Percentiles rank a stretch among this genome's conserved stretches.
phyloP scores from a whole-genome alignment of 2,797 vertebrate genomes.

The Pseudochromis fuscus region DNA sequence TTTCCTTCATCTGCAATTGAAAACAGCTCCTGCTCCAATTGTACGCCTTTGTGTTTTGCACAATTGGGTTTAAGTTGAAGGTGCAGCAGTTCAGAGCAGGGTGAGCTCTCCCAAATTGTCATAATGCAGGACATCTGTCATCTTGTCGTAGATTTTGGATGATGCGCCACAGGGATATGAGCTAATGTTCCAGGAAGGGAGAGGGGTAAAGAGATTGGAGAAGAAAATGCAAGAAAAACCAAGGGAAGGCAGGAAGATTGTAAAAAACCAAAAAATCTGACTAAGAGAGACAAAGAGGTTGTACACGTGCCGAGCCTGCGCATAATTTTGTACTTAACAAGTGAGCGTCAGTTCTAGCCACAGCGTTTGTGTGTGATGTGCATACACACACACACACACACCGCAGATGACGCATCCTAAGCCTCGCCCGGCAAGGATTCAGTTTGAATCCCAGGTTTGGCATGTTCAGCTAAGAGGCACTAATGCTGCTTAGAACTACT shows the following conservation, averaged over 20 bases:
- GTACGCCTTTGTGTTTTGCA: conserved; percentile 44
- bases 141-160: conserved; percentile 56
- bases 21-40: conserved; percentile 31
- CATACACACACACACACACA: conserved; percentile 26
- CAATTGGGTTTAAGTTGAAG: conserved; percentile 67
- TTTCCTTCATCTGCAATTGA: conserved; percentile 30
- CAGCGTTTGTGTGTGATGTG: conserved; percentile 43
- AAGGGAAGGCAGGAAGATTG: conserved; percentile 20
- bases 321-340: conserved; percentile 64
- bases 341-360: conserved; percentile 34
- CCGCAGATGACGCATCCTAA: conserved; percentile 71
- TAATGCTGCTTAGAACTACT: conserved; percentile 83
- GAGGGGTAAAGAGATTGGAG: not conserved
- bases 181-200: conserved; percentile 31
- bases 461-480: conserved; percentile 80
- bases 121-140: conserved; percentile 62
- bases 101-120: conserved; percentile 54
- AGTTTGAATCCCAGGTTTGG: conserved; percentile 77
- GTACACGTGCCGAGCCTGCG: conserved; percentile 45
- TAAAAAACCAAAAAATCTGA: conserved; percentile 25
- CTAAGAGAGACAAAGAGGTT: conserved; percentile 54
- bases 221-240: not conserved
- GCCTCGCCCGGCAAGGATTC: conserved; percentile 72
- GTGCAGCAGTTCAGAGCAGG: conserved; percentile 49
- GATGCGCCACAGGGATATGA: conserved; percentile 44